These are phyloP conservation scores for Bimastos eiseni DNA, from an alignment of 2,888 invertebrate species.

Conservation along the genomic window DNA sequence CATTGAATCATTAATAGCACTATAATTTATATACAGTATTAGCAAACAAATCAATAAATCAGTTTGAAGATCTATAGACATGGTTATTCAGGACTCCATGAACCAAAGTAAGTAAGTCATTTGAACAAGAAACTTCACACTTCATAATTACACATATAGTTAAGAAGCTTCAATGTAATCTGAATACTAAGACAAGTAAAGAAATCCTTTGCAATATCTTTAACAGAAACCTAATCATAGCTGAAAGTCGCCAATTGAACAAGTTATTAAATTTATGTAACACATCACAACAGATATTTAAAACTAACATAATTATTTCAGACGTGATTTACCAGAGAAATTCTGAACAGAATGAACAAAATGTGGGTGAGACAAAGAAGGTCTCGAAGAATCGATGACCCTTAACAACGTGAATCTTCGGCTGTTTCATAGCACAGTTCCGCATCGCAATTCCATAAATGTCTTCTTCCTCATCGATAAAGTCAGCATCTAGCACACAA, in stretches of 20 bases:
- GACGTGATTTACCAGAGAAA: conserved; percentile 71
- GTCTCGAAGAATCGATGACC: conserved; percentile 94
- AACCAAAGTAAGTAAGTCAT: conserved; percentile 15
- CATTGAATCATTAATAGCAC: too few species aligned
- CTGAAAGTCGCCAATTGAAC: neutral
- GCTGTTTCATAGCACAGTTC: conserved; percentile 91
- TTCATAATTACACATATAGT: too few species aligned
- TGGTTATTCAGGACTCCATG: conserved; percentile 26
- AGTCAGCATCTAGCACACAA: neutral
- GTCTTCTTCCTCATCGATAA: conserved; percentile 41
- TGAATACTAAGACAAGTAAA: too few species aligned
- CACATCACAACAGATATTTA: neutral
- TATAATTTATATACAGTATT: too few species aligned
- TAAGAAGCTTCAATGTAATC: too few species aligned
- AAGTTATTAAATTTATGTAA: neutral
- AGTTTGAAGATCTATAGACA: neutral
- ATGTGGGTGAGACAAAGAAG: conserved; percentile 94
- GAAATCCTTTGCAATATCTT: too few species aligned
- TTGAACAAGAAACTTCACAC: too few species aligned
- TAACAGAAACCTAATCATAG: too few species aligned
- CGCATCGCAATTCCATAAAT: conserved; percentile 68
- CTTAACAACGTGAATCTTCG: conserved; percentile 89
- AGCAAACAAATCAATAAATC: too few species aligned
- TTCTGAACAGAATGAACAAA: conserved; percentile 94
- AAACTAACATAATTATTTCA: conserved; percentile 13